Percentiles rank a stretch among this genome's conserved stretches.
These are phyloP conservation scores for Lasiommata megera DNA, from an alignment of 2,888 invertebrate species.

Conservation along the genomic window DNA sequence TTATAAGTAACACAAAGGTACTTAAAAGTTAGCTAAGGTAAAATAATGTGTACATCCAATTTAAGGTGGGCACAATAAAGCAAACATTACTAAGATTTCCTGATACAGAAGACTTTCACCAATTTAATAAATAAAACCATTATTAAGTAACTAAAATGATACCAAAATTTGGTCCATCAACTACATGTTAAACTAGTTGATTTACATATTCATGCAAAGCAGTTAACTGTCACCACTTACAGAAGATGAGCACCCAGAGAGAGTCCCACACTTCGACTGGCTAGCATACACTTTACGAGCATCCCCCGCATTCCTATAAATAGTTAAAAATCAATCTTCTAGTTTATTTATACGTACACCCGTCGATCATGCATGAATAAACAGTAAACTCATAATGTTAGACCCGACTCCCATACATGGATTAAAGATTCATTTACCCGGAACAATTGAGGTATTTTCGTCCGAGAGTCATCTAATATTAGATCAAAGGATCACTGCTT, in stretches of 20 bases:
- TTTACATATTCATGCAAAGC: constrained; percentile 19
- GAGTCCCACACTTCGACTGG: constrained; percentile 84
- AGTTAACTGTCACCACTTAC: constrained; percentile 66
- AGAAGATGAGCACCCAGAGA: constrained; percentile 86
- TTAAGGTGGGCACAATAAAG: no score
- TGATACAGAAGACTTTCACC: no score
- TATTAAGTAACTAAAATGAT: no score
- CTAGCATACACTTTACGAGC: constrained; percentile 75
- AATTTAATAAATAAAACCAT: no score
- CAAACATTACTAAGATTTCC: no score
- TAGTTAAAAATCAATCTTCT: constrained; percentile 75
- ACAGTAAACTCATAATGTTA: constrained; percentile 33
- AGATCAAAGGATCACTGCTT: constrained; percentile 19
- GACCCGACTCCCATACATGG: constrained; percentile 43
- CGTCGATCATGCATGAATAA: constrained; percentile 65
- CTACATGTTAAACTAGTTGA: not conserved
- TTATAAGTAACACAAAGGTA: no score
- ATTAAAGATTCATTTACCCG: constrained; percentile 71
- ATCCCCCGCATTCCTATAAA: constrained; percentile 80
- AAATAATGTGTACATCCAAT: no score
- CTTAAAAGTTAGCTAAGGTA: no score
- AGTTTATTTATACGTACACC: constrained; percentile 55
- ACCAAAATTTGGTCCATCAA: no score
- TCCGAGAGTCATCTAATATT: constrained; percentile 69
- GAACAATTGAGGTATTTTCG: constrained; percentile 77